A percentile compares a stretch with the other conserved stretches of the same genome.
These are phyloP conservation scores for Aleadryas rufinucha DNA, from an alignment of 2,113 vertebrate genomes.

Conservation along the genomic window DNA sequence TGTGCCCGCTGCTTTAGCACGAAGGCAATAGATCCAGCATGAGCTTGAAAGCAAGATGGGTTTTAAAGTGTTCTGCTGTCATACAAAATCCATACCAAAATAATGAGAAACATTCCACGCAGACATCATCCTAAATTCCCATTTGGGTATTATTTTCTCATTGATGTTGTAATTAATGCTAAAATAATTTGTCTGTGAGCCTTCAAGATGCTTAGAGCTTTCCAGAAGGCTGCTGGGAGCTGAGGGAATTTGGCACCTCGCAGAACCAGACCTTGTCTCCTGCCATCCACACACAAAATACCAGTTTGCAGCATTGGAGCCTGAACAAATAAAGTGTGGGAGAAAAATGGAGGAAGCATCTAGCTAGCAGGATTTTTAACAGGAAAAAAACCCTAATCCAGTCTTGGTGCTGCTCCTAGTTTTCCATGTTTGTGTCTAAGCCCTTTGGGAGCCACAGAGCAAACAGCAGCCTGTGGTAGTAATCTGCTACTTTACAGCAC, in stretches of 20 bases:
- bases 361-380: background rate
- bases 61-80: conserved; percentile 21
- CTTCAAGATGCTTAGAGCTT: conserved; percentile 35
- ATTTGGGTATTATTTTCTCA: conserved; percentile 41
- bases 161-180: conserved; percentile 59
- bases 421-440: background rate
- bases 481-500: conserved; percentile 43
- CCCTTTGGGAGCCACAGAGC: background rate
- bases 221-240: conserved; percentile 1
- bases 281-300: background rate
- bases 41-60: background rate
- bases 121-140: conserved; percentile 24
- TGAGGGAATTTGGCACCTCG: background rate
- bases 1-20: background rate
- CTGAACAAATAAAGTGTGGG: background rate
- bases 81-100: conserved; percentile 1
- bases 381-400: background rate
- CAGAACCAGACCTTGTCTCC: background rate
- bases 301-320: background rate
- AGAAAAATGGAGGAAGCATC: background rate
- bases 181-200: conserved; percentile 25
- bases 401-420: background rate
- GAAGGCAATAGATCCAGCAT: background rate
- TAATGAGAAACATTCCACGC: conserved; percentile 18
- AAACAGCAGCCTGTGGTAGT: conserved; percentile 27